Evolutionary conservation across 2,113 vertebrate species (phyloP).

Genomic region (Dicaeum eximium): DNA sequence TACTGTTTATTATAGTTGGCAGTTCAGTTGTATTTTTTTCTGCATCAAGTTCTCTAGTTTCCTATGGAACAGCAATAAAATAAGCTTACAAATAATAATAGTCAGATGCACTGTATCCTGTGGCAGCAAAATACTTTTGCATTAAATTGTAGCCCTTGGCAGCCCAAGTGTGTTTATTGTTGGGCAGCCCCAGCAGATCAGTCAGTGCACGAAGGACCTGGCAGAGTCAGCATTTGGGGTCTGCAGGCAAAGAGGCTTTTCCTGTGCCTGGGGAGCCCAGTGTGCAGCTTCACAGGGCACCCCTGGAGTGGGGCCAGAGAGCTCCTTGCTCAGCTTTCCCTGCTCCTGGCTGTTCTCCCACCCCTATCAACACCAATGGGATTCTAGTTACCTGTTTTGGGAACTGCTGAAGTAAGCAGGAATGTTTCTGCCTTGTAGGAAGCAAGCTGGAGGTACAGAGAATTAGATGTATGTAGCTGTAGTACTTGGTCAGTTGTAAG

Average conservation of each 20-base stretch:
- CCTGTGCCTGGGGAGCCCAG: background rate
- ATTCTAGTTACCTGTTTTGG: background rate
- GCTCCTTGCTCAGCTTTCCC: background rate
- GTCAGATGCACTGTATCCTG: slow-evolving; percentile 7
- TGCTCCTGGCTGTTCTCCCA: background rate
- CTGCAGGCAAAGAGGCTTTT: background rate
- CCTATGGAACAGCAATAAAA: slow-evolving; percentile 47
- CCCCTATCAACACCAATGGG: background rate
- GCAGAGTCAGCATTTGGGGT: background rate
- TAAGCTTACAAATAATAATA: slow-evolving; percentile 38
- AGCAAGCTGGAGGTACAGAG: background rate
- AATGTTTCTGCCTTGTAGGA: background rate
- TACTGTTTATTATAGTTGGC: slow-evolving; percentile 58
- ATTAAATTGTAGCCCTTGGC: background rate
- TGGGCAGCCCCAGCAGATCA: background rate
- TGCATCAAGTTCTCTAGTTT: slow-evolving; percentile 13
- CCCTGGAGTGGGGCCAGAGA: background rate
- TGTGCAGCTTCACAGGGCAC: background rate
- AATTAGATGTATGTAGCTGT: background rate
- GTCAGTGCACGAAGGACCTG: background rate
- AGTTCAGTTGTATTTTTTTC: slow-evolving; percentile 13
- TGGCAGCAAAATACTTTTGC: slow-evolving; percentile 13
- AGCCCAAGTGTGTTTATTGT: background rate
- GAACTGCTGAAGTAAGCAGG: background rate
- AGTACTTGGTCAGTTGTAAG: background rate